Evolutionary conservation across 2,888 invertebrate species (phyloP).

Genomic region (Lamproptera curius): DNA sequence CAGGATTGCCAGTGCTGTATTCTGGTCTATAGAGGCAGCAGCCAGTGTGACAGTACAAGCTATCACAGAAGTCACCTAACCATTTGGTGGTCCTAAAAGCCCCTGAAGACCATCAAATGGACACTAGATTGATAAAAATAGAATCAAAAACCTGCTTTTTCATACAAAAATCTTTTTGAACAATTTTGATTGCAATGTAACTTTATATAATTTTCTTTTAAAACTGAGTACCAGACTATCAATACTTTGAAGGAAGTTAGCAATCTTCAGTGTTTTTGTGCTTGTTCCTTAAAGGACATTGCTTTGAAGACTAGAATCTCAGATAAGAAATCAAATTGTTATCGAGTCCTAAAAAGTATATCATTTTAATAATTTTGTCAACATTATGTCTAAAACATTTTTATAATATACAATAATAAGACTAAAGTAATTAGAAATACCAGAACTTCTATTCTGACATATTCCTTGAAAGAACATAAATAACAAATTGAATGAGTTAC

Average conservation of each 20-base stretch:
- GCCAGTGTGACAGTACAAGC: conserved; percentile 82
- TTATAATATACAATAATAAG: conserved; percentile 1
- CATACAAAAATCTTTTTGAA: conserved; percentile 96
- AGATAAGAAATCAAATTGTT: background rate
- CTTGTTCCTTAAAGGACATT: conserved; percentile 94
- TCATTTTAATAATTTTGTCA: background rate
- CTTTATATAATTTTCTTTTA: conserved; percentile 95
- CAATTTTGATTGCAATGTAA: conserved; percentile 98
- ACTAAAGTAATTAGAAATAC: background rate
- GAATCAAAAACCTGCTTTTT: conserved; percentile 96
- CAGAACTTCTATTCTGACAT: too few species aligned
- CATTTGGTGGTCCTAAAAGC: conserved; percentile 91
- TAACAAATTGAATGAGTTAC: too few species aligned
- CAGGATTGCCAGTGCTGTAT: conserved; percentile 83
- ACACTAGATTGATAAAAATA: conserved; percentile 88
- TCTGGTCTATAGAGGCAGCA: conserved; percentile 80
- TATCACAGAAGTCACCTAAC: conserved; percentile 89
- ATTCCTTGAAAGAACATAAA: too few species aligned
- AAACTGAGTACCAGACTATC: conserved; percentile 97
- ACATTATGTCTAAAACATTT: conserved; percentile 9
- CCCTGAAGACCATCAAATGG: conserved; percentile 89
- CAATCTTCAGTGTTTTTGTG: conserved; percentile 97
- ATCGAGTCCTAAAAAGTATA: background rate
- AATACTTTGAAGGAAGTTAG: conserved; percentile 97
- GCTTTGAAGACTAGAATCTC: conserved; percentile 87